These are phyloP conservation scores for Catharus bicknelli DNA, from an alignment of 2,113 vertebrate species.

Conservation along the genomic window DNA sequence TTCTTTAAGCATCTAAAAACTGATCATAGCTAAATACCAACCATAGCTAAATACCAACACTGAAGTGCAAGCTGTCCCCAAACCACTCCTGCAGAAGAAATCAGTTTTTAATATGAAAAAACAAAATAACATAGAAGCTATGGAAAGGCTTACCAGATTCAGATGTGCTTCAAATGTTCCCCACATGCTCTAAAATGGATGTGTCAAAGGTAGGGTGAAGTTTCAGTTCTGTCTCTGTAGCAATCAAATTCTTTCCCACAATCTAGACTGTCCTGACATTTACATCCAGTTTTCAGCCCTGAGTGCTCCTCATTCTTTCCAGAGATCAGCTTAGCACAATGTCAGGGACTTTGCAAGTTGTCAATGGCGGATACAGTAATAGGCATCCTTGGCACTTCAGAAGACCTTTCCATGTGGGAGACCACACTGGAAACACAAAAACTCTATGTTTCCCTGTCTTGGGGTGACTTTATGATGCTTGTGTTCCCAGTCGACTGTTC, in stretches of 20 bases:
- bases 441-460: background rate
- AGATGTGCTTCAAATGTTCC: background rate
- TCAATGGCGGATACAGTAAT: background rate
- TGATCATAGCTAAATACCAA: background rate
- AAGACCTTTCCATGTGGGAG: background rate
- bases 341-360: background rate
- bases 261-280: rapidly evolving
- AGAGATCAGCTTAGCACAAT: background rate
- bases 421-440: background rate
- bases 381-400: background rate
- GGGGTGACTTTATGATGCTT: no score
- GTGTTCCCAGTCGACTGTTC: no score
- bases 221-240: background rate
- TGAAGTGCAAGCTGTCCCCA: background rate
- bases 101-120: background rate
- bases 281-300: background rate
- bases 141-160: background rate
- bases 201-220: background rate
- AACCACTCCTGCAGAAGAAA: background rate
- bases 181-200: background rate
- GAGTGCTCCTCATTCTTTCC: background rate
- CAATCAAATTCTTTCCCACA: background rate
- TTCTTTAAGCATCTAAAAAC: background rate
- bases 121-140: background rate
- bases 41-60: background rate